Evolutionary conservation across 1,140 invertebrate species (phyloP).

Genomic region (Manduca sexta): DNA sequence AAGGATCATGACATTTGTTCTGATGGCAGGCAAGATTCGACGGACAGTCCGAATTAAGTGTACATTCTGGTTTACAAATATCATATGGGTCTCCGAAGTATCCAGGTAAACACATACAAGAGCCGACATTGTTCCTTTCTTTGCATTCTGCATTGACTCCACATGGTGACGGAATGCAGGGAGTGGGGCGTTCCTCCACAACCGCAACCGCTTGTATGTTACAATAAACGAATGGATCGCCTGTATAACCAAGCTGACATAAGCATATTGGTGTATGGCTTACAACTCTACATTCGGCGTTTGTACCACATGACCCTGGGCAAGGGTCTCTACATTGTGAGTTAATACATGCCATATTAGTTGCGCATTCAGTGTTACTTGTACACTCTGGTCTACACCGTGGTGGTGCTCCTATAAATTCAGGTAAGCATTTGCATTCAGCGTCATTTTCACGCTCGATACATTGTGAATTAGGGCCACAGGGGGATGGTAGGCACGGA

Average conservation of each 20-base stretch:
- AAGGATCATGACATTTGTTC: constrained; percentile 77
- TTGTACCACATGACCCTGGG: constrained; percentile 78
- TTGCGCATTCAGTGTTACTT: constrained; percentile 79
- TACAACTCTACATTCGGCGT: constrained; percentile 75
- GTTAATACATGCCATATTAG: constrained; percentile 77
- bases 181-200: constrained; percentile 70
- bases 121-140: constrained; percentile 75
- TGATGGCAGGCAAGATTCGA: constrained; percentile 72
- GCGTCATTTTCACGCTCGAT: constrained; percentile 73
- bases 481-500: constrained; percentile 77
- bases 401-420: constrained; percentile 76
- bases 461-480: constrained; percentile 79
- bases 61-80: constrained; percentile 76
- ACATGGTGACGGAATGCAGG: constrained; percentile 83
- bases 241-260: constrained; percentile 77
- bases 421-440: constrained; percentile 77
- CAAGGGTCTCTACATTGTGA: constrained; percentile 81
- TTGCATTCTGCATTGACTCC: constrained; percentile 81
- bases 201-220: constrained; percentile 56
- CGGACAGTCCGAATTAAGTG: constrained; percentile 74
- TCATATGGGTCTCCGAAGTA: constrained; percentile 88
- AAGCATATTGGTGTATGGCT: constrained; percentile 78
- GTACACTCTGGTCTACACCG: constrained; percentile 81
- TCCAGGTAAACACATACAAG: constrained; percentile 82
- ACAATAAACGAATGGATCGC: constrained; percentile 79